Conservation (phyloP, 2,797 vertebrate species). For the Myiotriccus ornatus region DNA sequence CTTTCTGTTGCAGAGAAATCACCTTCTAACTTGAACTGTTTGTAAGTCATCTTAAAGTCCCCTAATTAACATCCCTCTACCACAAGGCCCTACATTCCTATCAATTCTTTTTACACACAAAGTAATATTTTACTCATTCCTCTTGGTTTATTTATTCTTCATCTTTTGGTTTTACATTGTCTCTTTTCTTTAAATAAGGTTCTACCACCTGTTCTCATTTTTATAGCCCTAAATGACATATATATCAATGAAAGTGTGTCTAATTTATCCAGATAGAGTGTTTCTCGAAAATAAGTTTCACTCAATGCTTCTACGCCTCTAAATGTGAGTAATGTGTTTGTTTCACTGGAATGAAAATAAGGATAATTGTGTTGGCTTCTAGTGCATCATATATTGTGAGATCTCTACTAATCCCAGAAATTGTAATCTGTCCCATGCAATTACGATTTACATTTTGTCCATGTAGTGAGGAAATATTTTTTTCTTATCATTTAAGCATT, state of each 20-base stretch:
- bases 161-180: neutral
- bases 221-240: neutral
- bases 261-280: neutral
- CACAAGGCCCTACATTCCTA: neutral
- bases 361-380: neutral
- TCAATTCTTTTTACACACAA: neutral
- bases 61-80: neutral
- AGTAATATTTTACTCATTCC: neutral
- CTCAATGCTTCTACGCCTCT: neutral
- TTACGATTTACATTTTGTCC: neutral
- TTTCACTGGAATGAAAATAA: constrained; percentile 17
- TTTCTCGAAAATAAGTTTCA: neutral
- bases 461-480: neutral
- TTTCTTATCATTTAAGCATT: neutral
- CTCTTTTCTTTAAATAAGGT: neutral
- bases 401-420: constrained; percentile 20
- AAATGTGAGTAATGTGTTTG: neutral
- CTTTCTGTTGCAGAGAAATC: neutral
- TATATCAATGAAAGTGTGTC: neutral
- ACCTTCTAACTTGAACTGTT: neutral
- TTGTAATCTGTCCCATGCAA: neutral
- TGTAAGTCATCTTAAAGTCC: neutral
- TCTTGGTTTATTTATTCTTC: neutral
- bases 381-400: neutral
- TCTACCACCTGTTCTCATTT: neutral